A percentile compares a stretch with the other conserved stretches of the same genome.
Conservation (phyloP, 1,140 invertebrate genomes). For the Drosophila dunni region DNA sequence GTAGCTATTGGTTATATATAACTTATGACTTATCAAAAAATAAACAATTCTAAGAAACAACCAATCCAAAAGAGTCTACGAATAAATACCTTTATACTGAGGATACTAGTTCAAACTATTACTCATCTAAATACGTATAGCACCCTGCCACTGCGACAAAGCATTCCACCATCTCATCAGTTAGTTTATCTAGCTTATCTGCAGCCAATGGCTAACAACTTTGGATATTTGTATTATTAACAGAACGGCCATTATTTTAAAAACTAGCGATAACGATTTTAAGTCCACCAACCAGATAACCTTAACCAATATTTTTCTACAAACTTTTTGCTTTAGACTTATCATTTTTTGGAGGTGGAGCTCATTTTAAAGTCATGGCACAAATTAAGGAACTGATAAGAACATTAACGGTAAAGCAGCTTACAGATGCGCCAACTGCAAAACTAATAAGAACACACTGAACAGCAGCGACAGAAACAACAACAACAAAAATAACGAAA, state of each 20-base stretch:
- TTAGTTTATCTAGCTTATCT: slow-evolving; percentile 5
- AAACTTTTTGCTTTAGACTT: neutral
- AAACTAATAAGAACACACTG: slow-evolving; percentile 52
- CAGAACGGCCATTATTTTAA: slow-evolving; percentile 42
- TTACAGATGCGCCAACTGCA: slow-evolving; percentile 68
- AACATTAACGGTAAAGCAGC: slow-evolving; percentile 68
- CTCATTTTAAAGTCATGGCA: slow-evolving; percentile 62
- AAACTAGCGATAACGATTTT: slow-evolving; percentile 34
- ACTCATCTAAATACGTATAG: too few species aligned
- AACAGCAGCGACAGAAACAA: slow-evolving; percentile 3
- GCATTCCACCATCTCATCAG: neutral
- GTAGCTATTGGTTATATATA: too few species aligned
- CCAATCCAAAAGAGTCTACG: too few species aligned
- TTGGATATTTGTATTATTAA: slow-evolving; percentile 3
- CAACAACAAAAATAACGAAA: neutral
- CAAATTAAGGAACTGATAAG: slow-evolving; percentile 53
- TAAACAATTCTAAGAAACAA: too few species aligned
- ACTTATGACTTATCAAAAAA: too few species aligned
- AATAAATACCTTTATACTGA: too few species aligned
- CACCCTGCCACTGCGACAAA: neutral
- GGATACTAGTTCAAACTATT: too few species aligned
- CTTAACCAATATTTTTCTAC: slow-evolving; percentile 14
- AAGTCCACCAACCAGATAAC: slow-evolving; percentile 70
- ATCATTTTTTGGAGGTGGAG: slow-evolving; percentile 57
- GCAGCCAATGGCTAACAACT: slow-evolving; percentile 24